Conservation (phyloP, 2,888 invertebrate species). For the Morinoia aosen region DNA sequence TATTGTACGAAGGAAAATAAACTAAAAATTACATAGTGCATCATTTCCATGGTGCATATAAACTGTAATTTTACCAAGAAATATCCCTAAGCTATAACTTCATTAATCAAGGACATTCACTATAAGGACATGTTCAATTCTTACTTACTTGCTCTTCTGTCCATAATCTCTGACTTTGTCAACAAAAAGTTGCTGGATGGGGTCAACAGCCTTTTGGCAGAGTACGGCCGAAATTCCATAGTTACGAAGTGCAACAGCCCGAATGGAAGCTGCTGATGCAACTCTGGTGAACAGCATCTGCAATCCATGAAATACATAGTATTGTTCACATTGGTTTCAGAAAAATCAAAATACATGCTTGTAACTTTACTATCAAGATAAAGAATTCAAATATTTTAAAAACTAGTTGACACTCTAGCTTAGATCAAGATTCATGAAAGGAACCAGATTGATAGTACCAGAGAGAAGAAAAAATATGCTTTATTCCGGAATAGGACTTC, state of each 20-base stretch:
- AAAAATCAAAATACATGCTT: background rate
- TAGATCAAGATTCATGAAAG: no score
- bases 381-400: no score
- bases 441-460: no score
- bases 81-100: background rate
- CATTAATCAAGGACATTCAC: background rate
- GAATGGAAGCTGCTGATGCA: background rate
- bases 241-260: conserved; percentile 55
- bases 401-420: no score
- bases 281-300: background rate
- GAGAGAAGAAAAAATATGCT: no score
- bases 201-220: conserved; percentile 78
- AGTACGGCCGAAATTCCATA: conserved; percentile 61
- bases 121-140: background rate
- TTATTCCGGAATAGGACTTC: no score
- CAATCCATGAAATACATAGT: background rate
- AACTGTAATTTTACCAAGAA: background rate
- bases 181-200: conserved; percentile 93
- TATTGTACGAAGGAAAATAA: no score
- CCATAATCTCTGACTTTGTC: conserved; percentile 93
- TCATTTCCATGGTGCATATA: background rate
- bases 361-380: no score
- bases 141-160: conserved; percentile 85
- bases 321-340: background rate
- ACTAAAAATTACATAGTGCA: no score